Evolutionary conservation across 2,888 invertebrate species (phyloP), one percentile per base, ranked within the genome.

Genomic region (Luperina testacea): DNA sequence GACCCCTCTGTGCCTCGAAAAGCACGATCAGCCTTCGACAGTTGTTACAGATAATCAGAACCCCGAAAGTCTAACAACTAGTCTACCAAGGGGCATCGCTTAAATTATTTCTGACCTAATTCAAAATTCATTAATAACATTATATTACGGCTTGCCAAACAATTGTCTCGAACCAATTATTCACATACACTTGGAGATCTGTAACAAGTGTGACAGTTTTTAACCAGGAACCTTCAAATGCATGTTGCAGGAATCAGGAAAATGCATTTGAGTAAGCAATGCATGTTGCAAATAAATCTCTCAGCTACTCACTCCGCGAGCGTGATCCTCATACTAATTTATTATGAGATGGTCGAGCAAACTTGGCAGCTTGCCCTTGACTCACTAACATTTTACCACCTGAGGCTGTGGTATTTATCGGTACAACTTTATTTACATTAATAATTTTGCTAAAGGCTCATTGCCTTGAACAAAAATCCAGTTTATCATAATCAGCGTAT

Each of bases 351-450:
- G 24, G 38, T 51, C 57, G 57, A 78, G 81, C 59, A 38, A 64
- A 75, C 51, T 57, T 27, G 57, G n/a, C 59, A 32, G 42, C 9
- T 48, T 15, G 63, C 38, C 82, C 83, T 82, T 86, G 86, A 74
- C 82, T 67, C 20, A 59, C 45, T 83, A 32, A 76, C 82, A 81
- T 83, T 83, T 70, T 20, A 1, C 32, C 5, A 51, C 17, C 45
- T 27, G 57, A 65, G 48, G 24, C 27, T 38, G 7, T 57, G 15
- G 15, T 63, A 9, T 74, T 74, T 64, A 80, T 38, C 17, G 38
- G 53, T 11, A 70, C 17, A 76, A 48, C 17, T 68, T 67, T 61
- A 42, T 61, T 53, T 27, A 57, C 32, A 57, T 38, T 0, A 64
- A 5, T 32, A 27, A 63, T 32, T 20, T 63, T 63, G 32, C 32